Percentiles rank a stretch among this genome's conserved stretches.
Evolutionary conservation across 2,888 invertebrate genomes (phyloP).

Genomic region (Pseudoips prasinana): DNA sequence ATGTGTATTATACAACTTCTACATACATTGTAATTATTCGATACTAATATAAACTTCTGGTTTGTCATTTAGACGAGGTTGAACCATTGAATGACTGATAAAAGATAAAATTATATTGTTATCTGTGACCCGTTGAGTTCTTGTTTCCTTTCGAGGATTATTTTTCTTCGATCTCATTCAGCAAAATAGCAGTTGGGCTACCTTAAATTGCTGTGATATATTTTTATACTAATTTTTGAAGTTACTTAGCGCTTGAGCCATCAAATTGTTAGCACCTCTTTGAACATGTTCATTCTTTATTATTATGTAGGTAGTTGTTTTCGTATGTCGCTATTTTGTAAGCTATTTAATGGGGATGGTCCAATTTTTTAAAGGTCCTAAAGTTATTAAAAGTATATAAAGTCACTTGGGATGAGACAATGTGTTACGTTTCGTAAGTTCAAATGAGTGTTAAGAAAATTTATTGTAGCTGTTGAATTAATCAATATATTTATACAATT

Average conservation of each 20-base stretch:
- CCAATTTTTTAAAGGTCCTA: conserved; percentile 55
- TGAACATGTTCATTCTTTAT: conserved; percentile 46
- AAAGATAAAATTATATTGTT: conserved; percentile 44
- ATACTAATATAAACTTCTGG: conserved; percentile 21
- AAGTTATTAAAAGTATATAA: too few relatives aligned
- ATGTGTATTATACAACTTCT: conserved; percentile 27
- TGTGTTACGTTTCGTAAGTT: too few relatives aligned
- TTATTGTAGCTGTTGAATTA: too few relatives aligned
- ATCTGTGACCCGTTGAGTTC: conserved; percentile 35
- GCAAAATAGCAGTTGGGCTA: conserved; percentile 60
- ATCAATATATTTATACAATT: too few relatives aligned
- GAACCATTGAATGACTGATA: conserved; percentile 42
- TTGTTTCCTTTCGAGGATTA: conserved; percentile 38
- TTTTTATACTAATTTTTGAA: conserved; percentile 70
- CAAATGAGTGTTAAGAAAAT: too few relatives aligned
- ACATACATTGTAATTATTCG: conserved; percentile 26
- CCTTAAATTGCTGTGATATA: conserved; percentile 78
- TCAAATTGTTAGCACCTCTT: conserved; percentile 50
- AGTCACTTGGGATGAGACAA: too few relatives aligned
- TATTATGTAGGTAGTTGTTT: conserved; percentile 43
- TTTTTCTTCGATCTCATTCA: conserved; percentile 38
- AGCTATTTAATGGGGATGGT: conserved; percentile 53
- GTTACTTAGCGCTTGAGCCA: conserved; percentile 53
- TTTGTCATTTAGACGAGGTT: conserved; percentile 34
- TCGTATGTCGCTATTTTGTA: conserved; percentile 46